phyloP scores from a whole-genome alignment of 2,797 vertebrate genomes.

The Alcedo quadribrachys region DNA sequence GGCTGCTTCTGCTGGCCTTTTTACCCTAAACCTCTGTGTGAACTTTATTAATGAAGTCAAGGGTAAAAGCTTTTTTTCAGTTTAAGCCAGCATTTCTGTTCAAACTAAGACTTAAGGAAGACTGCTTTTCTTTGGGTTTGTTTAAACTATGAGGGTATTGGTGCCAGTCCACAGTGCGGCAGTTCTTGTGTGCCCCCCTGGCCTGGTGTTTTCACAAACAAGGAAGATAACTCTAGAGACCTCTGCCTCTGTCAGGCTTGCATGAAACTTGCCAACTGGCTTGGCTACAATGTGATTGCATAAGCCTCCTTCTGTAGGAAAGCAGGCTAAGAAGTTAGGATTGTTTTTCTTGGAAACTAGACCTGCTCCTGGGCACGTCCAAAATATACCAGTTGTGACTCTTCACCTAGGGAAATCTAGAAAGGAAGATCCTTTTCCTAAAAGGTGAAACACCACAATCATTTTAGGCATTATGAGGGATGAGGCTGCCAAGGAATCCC shows the following conservation, averaged over 20 bases:
- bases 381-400: not conserved
- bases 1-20: not conserved
- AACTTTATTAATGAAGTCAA: not conserved
- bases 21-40: not conserved
- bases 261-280: slow-evolving; percentile 39
- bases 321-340: slow-evolving; percentile 39
- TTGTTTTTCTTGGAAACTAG: slow-evolving; percentile 54
- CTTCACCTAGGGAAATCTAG: slow-evolving; percentile 45
- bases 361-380: not conserved
- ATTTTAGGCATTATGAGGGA: not conserved
- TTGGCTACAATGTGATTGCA: slow-evolving; percentile 33
- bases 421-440: slow-evolving; percentile 4
- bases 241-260: slow-evolving; percentile 43
- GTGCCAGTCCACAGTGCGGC: not conserved
- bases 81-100: not conserved
- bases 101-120: not conserved
- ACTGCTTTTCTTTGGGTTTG: not conserved
- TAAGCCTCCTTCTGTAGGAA: slow-evolving; percentile 55
- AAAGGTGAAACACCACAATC: not conserved
- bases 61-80: not conserved
- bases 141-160: not conserved
- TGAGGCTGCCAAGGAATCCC: not conserved
- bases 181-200: not conserved
- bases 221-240: slow-evolving; percentile 34
- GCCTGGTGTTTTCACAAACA: not conserved